phyloP scores from a whole-genome alignment of 2,113 vertebrate genomes.

The Nyctereutes procyonoides region DNA sequence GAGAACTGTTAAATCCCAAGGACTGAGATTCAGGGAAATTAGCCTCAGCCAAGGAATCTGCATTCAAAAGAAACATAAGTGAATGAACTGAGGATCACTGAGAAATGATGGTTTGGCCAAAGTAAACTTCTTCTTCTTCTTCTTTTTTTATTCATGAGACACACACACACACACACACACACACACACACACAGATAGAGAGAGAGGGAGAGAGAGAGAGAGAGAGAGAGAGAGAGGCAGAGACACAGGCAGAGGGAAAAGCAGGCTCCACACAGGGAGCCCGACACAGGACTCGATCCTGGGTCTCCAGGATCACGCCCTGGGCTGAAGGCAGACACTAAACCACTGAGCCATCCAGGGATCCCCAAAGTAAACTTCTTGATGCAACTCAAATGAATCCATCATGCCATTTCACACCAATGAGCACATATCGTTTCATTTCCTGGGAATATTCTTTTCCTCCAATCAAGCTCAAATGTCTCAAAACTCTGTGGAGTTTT shows the following conservation, averaged over 20 bases:
- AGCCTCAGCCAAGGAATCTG: background rate
- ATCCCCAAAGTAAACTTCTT: background rate
- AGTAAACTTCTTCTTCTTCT: background rate
- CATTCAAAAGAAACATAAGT: background rate
- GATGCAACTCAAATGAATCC: background rate
- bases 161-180: too few relatives aligned
- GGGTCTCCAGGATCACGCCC: too few relatives aligned
- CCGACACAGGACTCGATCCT: too few relatives aligned
- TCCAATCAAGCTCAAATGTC: conserved; percentile 15
- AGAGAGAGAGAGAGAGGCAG: too few relatives aligned
- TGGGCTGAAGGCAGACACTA: too few relatives aligned
- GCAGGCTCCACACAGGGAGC: too few relatives aligned
- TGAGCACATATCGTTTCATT: background rate
- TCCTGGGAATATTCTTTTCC: conserved; percentile 46
- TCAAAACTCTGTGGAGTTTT: background rate
- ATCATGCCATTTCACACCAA: background rate
- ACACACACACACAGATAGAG: too few relatives aligned
- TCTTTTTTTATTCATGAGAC: too few relatives aligned
- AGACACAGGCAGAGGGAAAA: too few relatives aligned
- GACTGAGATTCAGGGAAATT: background rate
- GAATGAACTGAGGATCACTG: background rate
- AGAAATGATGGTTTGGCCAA: background rate
- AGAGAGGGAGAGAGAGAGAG: too few relatives aligned
- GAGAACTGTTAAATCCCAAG: background rate
- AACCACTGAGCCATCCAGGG: too few relatives aligned